phyloP scores from a whole-genome alignment of 2,888 invertebrate species.

The Drosophila kokeensis region DNA sequence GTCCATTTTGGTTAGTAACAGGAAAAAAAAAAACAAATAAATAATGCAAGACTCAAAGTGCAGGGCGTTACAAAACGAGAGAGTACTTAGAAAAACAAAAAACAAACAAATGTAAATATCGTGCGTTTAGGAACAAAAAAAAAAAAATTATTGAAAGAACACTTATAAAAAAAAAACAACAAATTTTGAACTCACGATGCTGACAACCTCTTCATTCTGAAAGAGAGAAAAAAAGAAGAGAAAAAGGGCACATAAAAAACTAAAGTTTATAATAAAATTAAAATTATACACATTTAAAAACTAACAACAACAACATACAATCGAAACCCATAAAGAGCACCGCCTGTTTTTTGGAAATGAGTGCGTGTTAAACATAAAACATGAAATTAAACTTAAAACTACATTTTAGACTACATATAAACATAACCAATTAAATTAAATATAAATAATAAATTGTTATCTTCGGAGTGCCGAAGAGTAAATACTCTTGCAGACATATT shows the following conservation, averaged over 20 bases:
- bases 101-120: slow-evolving; percentile 34
- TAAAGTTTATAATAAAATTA: slow-evolving; percentile 52
- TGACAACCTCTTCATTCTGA: slow-evolving; percentile 85
- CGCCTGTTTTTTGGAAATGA: slow-evolving; percentile 3
- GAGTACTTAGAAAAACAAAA: slow-evolving; percentile 19
- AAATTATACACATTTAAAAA: slow-evolving; percentile 23
- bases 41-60: slow-evolving; percentile 22
- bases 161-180: slow-evolving; percentile 44
- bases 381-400: slow-evolving; percentile 6
- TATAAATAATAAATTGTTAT: neutral
- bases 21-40: slow-evolving; percentile 7
- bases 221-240: slow-evolving; percentile 79
- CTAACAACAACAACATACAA: slow-evolving; percentile 9
- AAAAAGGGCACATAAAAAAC: slow-evolving; percentile 72
- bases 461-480: neutral
- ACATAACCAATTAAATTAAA: neutral
- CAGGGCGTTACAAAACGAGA: slow-evolving; percentile 34
- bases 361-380: slow-evolving; percentile 17
- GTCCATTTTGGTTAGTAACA: slow-evolving; percentile 44
- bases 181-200: slow-evolving; percentile 84
- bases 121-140: slow-evolving; percentile 44
- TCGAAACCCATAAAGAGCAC: slow-evolving; percentile 28
- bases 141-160: slow-evolving; percentile 29
- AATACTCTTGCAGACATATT: slow-evolving; percentile 1
- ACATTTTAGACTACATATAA: neutral